phyloP scores from a whole-genome alignment of 2,113 vertebrate genomes.

The Copsychus sechellarum region DNA sequence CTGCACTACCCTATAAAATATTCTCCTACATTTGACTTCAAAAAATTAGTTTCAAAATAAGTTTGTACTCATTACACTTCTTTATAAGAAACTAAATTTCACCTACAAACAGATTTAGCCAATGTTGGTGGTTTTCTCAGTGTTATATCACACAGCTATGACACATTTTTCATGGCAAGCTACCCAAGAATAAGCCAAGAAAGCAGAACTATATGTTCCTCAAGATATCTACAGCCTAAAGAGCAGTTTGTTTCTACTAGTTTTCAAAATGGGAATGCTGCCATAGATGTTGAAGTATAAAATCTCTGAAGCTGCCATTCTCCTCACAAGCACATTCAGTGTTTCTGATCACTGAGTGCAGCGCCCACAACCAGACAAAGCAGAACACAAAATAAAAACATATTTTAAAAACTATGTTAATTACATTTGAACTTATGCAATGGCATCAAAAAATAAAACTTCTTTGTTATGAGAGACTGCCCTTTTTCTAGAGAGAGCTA shows the following conservation, averaged over 20 bases:
- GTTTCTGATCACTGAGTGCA: background rate
- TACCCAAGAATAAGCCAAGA: background rate
- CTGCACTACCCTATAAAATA: too few relatives aligned
- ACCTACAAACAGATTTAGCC: background rate
- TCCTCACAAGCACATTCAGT: background rate
- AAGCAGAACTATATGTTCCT: background rate
- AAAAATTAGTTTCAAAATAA: background rate
- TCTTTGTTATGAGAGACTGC: background rate
- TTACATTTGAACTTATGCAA: background rate
- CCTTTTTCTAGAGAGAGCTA: background rate
- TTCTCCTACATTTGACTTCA: too few relatives aligned
- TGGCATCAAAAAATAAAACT: background rate
- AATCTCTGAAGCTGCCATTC: background rate
- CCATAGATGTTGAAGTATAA: background rate
- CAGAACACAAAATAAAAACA: background rate
- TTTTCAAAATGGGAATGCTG: background rate
- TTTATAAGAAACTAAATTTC: background rate
- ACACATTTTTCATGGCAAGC: constrained; percentile 1
- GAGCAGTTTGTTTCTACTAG: background rate
- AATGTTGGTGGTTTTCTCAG: background rate
- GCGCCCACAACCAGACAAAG: background rate
- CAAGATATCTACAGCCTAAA: background rate
- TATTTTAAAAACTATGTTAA: background rate
- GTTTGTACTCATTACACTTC: background rate
- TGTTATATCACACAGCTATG: background rate